Evolutionary conservation across 2,888 invertebrate species (phyloP).

Genomic region (Parnassius apollo): DNA sequence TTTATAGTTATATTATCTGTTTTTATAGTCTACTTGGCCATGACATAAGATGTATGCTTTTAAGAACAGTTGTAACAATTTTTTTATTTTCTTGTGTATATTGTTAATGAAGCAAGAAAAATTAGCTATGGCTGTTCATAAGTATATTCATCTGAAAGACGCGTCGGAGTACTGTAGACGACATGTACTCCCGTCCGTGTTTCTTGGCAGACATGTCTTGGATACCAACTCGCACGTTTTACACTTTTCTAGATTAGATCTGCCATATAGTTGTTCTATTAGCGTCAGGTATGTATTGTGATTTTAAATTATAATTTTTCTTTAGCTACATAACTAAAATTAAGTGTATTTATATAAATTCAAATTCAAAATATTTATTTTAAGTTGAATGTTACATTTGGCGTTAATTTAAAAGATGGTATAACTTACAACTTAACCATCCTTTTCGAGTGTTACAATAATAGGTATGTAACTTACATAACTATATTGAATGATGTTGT

Average conservation of each 20-base stretch:
- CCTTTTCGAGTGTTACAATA: too few species aligned
- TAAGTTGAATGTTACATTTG: too few species aligned
- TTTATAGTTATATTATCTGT: too few species aligned
- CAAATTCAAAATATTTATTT: too few species aligned
- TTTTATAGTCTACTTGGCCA: slow-evolving; percentile 24
- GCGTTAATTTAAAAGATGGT: too few species aligned
- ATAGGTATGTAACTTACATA: too few species aligned
- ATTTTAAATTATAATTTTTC: too few species aligned
- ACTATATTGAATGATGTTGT: too few species aligned
- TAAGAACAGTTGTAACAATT: slow-evolving; percentile 1
- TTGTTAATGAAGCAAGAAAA: neutral
- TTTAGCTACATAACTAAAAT: too few species aligned
- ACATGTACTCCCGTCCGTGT: slow-evolving; percentile 62
- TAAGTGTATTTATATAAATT: too few species aligned
- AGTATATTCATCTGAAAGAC: slow-evolving; percentile 57
- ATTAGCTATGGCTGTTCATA: slow-evolving; percentile 29
- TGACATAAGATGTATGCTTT: slow-evolving; percentile 17
- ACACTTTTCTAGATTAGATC: slow-evolving; percentile 56
- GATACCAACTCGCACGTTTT: slow-evolving; percentile 59
- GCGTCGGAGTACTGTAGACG: slow-evolving; percentile 66
- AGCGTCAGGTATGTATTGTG: slow-evolving; percentile 53
- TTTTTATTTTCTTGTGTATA: slow-evolving; percentile 9
- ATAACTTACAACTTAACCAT: too few species aligned
- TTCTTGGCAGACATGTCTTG: slow-evolving; percentile 57
- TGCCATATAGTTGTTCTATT: slow-evolving; percentile 66